Percentiles rank a stretch among this genome's conserved stretches.
These are phyloP conservation scores for Beroe forskalii DNA, from an alignment of 37 sponge, comb jelly and placozoan species.

Conservation along the genomic window DNA sequence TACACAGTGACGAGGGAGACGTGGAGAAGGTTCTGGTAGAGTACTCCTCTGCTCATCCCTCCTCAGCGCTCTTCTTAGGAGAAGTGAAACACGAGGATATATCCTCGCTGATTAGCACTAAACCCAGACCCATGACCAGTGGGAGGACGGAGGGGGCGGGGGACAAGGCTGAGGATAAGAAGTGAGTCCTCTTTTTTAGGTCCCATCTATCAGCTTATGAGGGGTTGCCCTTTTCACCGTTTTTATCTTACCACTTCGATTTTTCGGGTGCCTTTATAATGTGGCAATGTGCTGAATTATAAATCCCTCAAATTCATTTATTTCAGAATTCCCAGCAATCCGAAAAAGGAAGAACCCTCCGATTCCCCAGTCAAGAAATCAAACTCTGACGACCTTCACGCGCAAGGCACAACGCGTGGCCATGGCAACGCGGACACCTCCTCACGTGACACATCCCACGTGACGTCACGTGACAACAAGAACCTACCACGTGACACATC, in stretches of 20 bases:
- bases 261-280: no score
- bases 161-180: no score
- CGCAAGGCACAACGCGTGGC: not conserved
- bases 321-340: no score
- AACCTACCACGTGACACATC: not conserved
- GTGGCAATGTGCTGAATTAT: no score
- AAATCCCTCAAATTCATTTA: no score
- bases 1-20: not conserved
- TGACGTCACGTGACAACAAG: not conserved
- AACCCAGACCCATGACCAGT: not conserved
- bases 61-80: slow-evolving; percentile 16
- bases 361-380: not conserved
- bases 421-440: not conserved
- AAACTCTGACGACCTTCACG: not conserved
- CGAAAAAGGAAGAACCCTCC: not conserved
- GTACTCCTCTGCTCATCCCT: slow-evolving; percentile 36
- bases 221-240: no score
- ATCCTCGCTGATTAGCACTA: not conserved
- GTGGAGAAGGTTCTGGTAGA: not conserved
- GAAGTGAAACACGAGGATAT: slow-evolving; percentile 52
- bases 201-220: no score
- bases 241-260: no score
- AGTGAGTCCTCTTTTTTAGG: no score
- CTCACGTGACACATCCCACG: not conserved
- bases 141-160: no score